Percentiles rank a stretch among this genome's conserved stretches.
phyloP scores from a whole-genome alignment of 2,113 vertebrate genomes.

The Cavia aperea region DNA sequence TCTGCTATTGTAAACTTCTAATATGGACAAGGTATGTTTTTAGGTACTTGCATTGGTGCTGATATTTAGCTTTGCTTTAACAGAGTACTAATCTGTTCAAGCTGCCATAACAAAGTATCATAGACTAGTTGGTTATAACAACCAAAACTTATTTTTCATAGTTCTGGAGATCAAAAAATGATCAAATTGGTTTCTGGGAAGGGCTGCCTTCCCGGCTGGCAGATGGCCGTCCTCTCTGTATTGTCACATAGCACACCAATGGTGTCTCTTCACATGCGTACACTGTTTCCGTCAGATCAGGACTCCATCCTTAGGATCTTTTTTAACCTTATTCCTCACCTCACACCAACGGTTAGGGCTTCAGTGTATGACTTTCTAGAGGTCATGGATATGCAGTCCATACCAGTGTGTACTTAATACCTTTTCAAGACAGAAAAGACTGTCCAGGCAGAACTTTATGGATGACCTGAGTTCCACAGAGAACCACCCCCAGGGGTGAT shows the following conservation, averaged over 20 bases:
- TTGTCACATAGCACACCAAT: background rate
- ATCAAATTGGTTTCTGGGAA: background rate
- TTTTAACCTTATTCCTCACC: background rate
- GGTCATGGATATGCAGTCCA: background rate
- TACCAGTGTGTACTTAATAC: background rate
- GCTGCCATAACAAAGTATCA: background rate
- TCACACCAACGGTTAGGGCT: background rate
- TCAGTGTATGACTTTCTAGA: background rate
- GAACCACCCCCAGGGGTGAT: background rate
- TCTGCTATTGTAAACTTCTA: background rate
- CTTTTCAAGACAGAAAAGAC: background rate
- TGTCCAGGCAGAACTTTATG: background rate
- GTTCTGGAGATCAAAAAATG: background rate
- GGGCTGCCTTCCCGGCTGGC: background rate
- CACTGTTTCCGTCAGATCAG: background rate
- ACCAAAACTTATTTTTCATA: background rate
- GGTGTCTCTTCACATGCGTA: background rate
- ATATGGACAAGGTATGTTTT: background rate
- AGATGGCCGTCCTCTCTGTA: background rate
- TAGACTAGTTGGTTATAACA: background rate
- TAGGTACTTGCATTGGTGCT: background rate
- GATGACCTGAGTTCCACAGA: background rate
- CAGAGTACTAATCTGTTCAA: background rate
- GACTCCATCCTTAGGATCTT: background rate
- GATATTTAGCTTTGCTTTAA: background rate